Evolutionary conservation across 2,113 vertebrate genomes (phyloP), one percentile per base, ranked within the genome.

Genomic region (Zootoca vivipara): DNA sequence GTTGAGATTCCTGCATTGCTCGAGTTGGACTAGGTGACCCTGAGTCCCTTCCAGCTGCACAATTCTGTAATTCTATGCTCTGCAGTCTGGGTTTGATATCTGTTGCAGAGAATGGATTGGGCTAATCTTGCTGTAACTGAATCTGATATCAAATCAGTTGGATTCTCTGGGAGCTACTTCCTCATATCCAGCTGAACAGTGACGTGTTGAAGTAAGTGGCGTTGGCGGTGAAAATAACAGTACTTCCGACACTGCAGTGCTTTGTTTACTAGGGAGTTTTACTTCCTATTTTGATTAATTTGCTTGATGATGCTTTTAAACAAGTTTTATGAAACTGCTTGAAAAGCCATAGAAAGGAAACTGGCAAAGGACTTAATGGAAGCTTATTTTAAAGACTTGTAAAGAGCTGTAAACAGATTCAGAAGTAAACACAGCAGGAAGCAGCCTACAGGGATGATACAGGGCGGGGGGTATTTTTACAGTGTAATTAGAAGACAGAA

Each of bases 401-500:
- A 74, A 87, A 75, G 70, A 83, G 20, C 5, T 91, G 46, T 64
- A 88, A 87, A 86, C 85, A 0, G 85, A 88, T 33, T 82, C 40
- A 75, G 89, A 42, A 78, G 3, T 35, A 73, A 85, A 10, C 52
- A 42, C 15, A 86, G 35, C n/a, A 85, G 80, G 24, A 69, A 10
- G 33, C 46, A 58, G 7, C 3, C 85, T 73, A 85, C 62, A 3
- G 78, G 33, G 75, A 13, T 78, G 24, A 10, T 73, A 72, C 30
- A 26, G 46, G 35, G 35, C 33, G 26, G 30, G 5, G 85, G 40
- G 1, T 22, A 16, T 7, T 72, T 0, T 64, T 38, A 1, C 83
- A 58, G 56, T 89, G 5, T 89, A 72, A 87, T 89, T 42, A 91
- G 0, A 35, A 86, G 52, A 26, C 10, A 86, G 52, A 85, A 73